A percentile compares a stretch with the other conserved stretches of the same genome.
These are phyloP conservation scores for Decapterus maruadsi DNA, from an alignment of 2,797 vertebrate genomes.

Conservation along the genomic window DNA sequence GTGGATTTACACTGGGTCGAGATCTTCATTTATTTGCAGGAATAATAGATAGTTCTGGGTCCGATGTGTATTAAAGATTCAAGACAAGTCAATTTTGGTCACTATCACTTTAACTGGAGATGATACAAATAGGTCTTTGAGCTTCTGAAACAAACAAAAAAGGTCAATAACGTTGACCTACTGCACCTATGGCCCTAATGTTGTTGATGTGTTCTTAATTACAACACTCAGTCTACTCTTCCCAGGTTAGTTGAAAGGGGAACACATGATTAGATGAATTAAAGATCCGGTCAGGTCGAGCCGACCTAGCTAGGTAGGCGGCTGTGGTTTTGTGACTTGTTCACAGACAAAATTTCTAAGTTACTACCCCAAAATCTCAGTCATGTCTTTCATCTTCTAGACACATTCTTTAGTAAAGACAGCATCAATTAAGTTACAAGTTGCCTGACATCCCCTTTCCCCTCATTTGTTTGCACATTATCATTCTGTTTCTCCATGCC, in stretches of 20 bases:
- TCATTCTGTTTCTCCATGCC: neutral
- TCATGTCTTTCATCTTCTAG: neutral
- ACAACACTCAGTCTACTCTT: neutral
- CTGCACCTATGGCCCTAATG: neutral
- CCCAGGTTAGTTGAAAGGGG: neutral
- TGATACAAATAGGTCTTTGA: neutral
- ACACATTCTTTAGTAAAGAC: neutral
- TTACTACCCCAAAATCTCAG: neutral
- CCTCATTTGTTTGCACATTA: neutral
- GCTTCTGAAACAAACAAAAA: neutral
- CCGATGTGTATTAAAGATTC: neutral
- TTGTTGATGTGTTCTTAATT: neutral
- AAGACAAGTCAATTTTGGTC: neutral
- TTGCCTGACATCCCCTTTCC: neutral
- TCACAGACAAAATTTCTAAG: neutral
- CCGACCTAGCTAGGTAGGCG: constrained; percentile 8
- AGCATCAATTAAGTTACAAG: neutral
- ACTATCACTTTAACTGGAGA: neutral
- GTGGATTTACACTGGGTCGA: constrained; percentile 38
- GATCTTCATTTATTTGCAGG: constrained; percentile 2
- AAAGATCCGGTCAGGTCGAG: neutral
- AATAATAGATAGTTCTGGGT: neutral
- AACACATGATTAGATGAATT: neutral
- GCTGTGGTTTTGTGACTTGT: neutral
- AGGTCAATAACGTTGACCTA: neutral